phyloP scores from a whole-genome alignment of 2,888 invertebrate species.

The Dorcus hopei region DNA sequence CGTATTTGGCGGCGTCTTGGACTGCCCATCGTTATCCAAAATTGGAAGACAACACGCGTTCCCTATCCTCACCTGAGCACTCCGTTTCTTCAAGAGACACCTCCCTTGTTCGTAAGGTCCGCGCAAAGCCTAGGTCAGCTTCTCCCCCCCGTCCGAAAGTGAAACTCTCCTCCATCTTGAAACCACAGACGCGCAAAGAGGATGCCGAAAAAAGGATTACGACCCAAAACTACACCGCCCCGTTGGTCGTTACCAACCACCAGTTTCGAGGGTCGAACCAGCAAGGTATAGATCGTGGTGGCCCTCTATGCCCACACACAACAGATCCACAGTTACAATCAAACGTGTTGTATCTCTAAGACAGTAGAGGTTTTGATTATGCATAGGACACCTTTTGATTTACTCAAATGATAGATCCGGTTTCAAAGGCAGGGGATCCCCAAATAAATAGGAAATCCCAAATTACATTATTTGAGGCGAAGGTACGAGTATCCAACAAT shows the following conservation, averaged over 20 bases:
- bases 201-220: constrained; percentile 60
- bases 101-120: constrained; percentile 49
- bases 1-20: constrained; percentile 77
- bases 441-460: constrained; percentile 63
- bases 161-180: constrained; percentile 45
- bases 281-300: constrained; percentile 50
- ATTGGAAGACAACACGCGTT: constrained; percentile 64
- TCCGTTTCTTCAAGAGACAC: constrained; percentile 34
- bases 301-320: constrained; percentile 53
- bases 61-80: constrained; percentile 55
- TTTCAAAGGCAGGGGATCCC: constrained; percentile 74
- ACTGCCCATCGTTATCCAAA: constrained; percentile 76
- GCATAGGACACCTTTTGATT: constrained; percentile 20
- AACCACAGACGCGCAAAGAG: constrained; percentile 30
- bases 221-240: constrained; percentile 75
- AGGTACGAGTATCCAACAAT: constrained; percentile 58
- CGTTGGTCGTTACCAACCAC: constrained; percentile 72
- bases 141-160: constrained; percentile 54
- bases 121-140: constrained; percentile 46
- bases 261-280: constrained; percentile 45
- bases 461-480: constrained; percentile 52
- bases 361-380: constrained; percentile 13
- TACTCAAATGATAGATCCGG: too few species aligned
- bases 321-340: constrained; percentile 66
- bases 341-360: constrained; percentile 59